Evolutionary conservation across 2,113 vertebrate species (phyloP).

Genomic region (Pterocles burchelli): DNA sequence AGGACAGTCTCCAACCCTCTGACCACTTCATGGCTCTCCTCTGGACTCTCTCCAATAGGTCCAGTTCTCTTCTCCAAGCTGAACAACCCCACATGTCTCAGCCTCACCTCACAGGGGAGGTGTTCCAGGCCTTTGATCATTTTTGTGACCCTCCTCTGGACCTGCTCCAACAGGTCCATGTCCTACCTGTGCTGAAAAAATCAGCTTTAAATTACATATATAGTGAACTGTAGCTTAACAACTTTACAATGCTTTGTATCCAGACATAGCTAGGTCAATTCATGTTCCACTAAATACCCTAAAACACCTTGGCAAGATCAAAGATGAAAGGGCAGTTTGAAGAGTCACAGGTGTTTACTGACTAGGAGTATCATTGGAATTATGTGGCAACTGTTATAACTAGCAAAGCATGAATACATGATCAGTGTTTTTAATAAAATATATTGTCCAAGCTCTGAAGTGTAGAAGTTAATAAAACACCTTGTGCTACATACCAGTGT

Average conservation of each 20-base stretch:
- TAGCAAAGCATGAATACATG: background rate
- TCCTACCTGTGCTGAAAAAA: no score
- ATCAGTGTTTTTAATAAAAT: background rate
- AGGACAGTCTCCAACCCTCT: no score
- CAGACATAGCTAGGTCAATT: background rate
- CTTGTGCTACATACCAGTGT: fast-evolving
- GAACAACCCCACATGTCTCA: no score
- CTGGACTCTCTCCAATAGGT: no score
- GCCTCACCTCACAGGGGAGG: no score
- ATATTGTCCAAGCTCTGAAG: background rate
- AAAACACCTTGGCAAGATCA: background rate
- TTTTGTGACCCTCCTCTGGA: no score
- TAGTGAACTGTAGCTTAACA: background rate
- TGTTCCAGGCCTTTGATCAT: no score
- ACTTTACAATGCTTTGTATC: background rate
- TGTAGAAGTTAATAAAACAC: background rate
- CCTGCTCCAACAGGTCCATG: no score
- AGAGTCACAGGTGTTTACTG: background rate
- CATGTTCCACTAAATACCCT: background rate
- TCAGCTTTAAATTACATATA: background rate
- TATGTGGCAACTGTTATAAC: background rate
- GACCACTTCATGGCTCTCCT: no score
- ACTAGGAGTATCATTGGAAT: background rate
- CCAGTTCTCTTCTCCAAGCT: no score
- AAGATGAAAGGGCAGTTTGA: background rate